A percentile compares a stretch with the other conserved stretches of the same genome.
Evolutionary conservation across 2,888 invertebrate genomes (phyloP).

Genomic region (Lordiphosa fenestrarum): DNA sequence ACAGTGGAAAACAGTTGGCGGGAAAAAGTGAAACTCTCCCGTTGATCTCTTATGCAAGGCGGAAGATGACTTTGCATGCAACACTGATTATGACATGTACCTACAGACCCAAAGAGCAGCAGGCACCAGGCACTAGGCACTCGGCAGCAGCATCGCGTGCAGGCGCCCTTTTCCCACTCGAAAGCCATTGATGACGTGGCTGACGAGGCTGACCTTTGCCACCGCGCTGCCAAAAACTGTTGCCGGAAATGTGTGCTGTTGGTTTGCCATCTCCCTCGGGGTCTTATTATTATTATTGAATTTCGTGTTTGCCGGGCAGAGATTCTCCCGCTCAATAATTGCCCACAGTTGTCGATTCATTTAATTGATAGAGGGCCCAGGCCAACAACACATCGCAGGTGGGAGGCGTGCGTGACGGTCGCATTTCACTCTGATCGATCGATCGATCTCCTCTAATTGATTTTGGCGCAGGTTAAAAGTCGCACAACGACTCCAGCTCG

Average conservation of each 20-base stretch:
- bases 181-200: neutral
- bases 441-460: conserved; percentile 53
- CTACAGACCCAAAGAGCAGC: conserved; percentile 59
- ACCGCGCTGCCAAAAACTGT: conserved; percentile 32
- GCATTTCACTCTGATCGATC: conserved; percentile 29
- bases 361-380: conserved; percentile 53
- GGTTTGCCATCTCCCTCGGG: neutral
- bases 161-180: conserved; percentile 51
- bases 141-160: conserved; percentile 52
- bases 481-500: conserved; percentile 46
- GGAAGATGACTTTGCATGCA: conserved; percentile 62
- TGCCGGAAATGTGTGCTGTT: conserved; percentile 59
- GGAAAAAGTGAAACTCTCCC: conserved; percentile 62
- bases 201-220: conserved; percentile 56
- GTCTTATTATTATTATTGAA: conserved; percentile 31
- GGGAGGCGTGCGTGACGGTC: conserved; percentile 24
- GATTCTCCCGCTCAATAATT: conserved; percentile 53
- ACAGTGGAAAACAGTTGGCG: conserved; percentile 9
- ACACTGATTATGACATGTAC: conserved; percentile 60
- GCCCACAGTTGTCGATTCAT: conserved; percentile 53
- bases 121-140: neutral
- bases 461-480: conserved; percentile 69
- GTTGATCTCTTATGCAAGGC: conserved; percentile 60
- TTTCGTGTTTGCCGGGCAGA: conserved; percentile 24
- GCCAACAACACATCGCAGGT: conserved; percentile 1